Conservation (phyloP, 2,888 invertebrate species). For the Caprella mutica region DNA sequence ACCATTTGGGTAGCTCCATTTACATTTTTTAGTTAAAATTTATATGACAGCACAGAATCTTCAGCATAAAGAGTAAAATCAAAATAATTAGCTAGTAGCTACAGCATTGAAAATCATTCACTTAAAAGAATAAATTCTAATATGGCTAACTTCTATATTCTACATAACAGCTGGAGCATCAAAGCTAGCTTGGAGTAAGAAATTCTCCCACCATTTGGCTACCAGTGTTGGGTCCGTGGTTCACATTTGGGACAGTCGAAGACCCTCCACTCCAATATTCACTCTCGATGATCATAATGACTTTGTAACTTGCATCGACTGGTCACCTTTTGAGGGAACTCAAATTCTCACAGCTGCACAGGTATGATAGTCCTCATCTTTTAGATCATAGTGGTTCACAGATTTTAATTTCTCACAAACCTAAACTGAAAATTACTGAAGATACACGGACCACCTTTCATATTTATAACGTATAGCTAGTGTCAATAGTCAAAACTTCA, state of each 20-base stretch:
- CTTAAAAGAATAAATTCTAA: too few relatives aligned
- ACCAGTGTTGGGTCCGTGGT: slow-evolving; percentile 94
- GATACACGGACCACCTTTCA: too few relatives aligned
- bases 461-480: too few relatives aligned
- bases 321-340: slow-evolving; percentile 76
- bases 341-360: slow-evolving; percentile 51
- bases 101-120: too few relatives aligned
- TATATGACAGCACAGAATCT: too few relatives aligned
- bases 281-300: slow-evolving; percentile 85
- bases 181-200: slow-evolving; percentile 86
- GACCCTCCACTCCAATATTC: slow-evolving; percentile 71
- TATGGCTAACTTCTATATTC: neutral
- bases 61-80: too few relatives aligned
- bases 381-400: too few relatives aligned
- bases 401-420: neutral
- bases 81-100: too few relatives aligned
- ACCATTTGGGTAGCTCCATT: too few relatives aligned
- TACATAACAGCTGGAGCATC: slow-evolving; percentile 52
- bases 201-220: slow-evolving; percentile 69
- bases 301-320: slow-evolving; percentile 81
- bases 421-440: too few relatives aligned
- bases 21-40: too few relatives aligned
- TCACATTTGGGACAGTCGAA: slow-evolving; percentile 88
- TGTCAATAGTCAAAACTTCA: too few relatives aligned
- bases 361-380: slow-evolving; percentile 10